Percentiles rank a stretch among this genome's conserved stretches.
Evolutionary conservation across 2,888 invertebrate genomes (phyloP).

Genomic region (Microctonus hyperodae): DNA sequence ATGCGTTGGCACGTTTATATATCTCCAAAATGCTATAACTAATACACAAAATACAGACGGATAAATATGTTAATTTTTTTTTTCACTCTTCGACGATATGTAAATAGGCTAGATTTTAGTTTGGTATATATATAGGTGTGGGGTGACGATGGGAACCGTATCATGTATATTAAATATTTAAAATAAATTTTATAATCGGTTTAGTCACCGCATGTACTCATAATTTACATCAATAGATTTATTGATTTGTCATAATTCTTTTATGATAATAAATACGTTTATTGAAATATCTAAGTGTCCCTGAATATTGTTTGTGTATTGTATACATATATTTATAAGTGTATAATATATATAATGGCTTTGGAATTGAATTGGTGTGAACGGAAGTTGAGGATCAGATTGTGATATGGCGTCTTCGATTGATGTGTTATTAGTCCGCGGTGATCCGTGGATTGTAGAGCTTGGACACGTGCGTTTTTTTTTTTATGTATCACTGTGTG

Average conservation of each 20-base stretch:
- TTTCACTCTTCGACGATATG: slow-evolving; percentile 61
- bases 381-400: slow-evolving; percentile 11
- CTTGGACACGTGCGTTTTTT: slow-evolving; percentile 12
- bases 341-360: neutral
- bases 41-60: no score
- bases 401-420: slow-evolving; percentile 16
- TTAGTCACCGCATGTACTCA: slow-evolving; percentile 56
- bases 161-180: slow-evolving; percentile 25
- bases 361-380: slow-evolving; percentile 8
- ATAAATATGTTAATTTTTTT: neutral
- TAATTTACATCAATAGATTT: slow-evolving; percentile 1
- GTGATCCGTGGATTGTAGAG: slow-evolving; percentile 7
- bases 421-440: slow-evolving; percentile 10
- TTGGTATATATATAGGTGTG: slow-evolving; percentile 44
- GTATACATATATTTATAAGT: neutral
- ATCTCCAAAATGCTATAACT: slow-evolving; percentile 36
- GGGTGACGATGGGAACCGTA: slow-evolving; percentile 59
- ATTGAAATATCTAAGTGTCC: neutral
- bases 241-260: neutral
- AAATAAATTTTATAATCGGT: slow-evolving; percentile 6
- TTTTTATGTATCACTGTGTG: no score
- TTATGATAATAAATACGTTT: neutral
- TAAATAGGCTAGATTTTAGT: slow-evolving; percentile 63
- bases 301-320: neutral
- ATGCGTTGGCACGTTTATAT: slow-evolving; percentile 60